Evolutionary conservation across 1,140 invertebrate species (phyloP).

Genomic region (Ectropis grisescens): DNA sequence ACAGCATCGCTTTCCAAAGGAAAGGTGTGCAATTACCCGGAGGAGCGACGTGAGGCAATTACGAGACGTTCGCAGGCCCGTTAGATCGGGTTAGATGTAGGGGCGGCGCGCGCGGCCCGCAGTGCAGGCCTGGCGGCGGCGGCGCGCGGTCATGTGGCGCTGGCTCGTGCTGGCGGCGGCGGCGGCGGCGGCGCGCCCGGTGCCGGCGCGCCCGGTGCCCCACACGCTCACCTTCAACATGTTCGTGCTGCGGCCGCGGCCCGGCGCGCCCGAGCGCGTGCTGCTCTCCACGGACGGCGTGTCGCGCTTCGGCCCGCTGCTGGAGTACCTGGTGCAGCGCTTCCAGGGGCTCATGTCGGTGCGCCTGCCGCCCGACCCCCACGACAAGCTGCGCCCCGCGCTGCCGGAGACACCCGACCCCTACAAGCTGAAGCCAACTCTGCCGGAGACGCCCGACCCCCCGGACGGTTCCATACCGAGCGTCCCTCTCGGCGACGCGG

Average conservation of each 20-base stretch:
- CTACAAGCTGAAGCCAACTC: too few species aligned
- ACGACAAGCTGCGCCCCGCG: slow-evolving; percentile 1
- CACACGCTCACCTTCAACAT: slow-evolving; percentile 57
- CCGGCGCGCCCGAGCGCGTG: slow-evolving; percentile 28
- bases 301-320: slow-evolving; percentile 73
- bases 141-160: too few species aligned
- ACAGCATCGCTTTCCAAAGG: slow-evolving; percentile 58
- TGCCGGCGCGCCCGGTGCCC: slow-evolving; percentile 38
- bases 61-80: slow-evolving; percentile 64
- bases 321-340: slow-evolving; percentile 74
- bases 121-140: too few species aligned
- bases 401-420: too few species aligned
- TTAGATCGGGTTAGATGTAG: slow-evolving; percentile 57
- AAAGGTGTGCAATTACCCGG: slow-evolving; percentile 61
- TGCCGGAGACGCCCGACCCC: too few species aligned
- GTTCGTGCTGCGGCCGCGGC: slow-evolving; percentile 43
- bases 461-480: slow-evolving; percentile 1
- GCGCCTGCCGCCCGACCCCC: slow-evolving; percentile 35
- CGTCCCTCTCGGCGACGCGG: slow-evolving; percentile 24
- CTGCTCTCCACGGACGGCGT: slow-evolving; percentile 41
- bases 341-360: slow-evolving; percentile 74
- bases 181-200: slow-evolving; percentile 14
- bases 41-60: slow-evolving; percentile 44
- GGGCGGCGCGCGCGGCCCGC: slow-evolving; percentile 39
- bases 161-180: too few species aligned